Percentiles rank a stretch among this genome's conserved stretches.
Conservation (phyloP, 64 coral and sea anemone species). For the Acropora tenuis region DNA sequence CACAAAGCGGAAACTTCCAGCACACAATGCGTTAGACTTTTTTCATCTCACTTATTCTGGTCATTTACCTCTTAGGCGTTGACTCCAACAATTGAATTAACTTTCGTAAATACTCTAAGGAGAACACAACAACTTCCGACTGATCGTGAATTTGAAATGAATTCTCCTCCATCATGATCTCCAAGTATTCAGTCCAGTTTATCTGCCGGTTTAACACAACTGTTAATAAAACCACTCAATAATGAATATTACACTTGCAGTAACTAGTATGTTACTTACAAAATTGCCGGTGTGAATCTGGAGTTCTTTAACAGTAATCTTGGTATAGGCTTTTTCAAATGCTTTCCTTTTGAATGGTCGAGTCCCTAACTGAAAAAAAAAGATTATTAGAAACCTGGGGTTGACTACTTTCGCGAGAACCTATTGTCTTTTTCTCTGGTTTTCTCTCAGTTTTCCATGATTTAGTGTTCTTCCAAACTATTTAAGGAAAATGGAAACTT, state of each 20-base stretch:
- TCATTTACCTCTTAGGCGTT: conserved; percentile 58
- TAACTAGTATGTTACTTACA: conserved; percentile 29
- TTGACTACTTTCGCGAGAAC: no score
- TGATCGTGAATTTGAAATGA: conserved; percentile 28
- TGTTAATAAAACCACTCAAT: background rate
- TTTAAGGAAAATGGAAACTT: no score
- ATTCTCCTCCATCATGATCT: conserved; percentile 24
- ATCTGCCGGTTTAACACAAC: background rate
- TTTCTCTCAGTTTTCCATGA: no score
- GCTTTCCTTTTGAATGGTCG: background rate
- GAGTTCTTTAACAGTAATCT: conserved; percentile 39
- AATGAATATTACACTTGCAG: background rate
- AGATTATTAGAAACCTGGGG: no score
- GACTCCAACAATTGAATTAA: conserved; percentile 36
- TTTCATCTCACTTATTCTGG: no score
- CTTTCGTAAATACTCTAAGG: conserved; percentile 45
- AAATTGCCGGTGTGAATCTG: conserved; percentile 46
- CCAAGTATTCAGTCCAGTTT: conserved; percentile 49
- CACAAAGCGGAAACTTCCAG: no score
- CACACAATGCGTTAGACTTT: no score
- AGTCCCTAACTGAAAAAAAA: background rate
- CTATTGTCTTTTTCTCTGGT: no score
- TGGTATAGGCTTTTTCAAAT: conserved; percentile 29
- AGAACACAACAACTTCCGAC: conserved; percentile 37
- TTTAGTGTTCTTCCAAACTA: no score